Conservation (phyloP, 2,113 vertebrate species). For the Pithys albifrons region DNA sequence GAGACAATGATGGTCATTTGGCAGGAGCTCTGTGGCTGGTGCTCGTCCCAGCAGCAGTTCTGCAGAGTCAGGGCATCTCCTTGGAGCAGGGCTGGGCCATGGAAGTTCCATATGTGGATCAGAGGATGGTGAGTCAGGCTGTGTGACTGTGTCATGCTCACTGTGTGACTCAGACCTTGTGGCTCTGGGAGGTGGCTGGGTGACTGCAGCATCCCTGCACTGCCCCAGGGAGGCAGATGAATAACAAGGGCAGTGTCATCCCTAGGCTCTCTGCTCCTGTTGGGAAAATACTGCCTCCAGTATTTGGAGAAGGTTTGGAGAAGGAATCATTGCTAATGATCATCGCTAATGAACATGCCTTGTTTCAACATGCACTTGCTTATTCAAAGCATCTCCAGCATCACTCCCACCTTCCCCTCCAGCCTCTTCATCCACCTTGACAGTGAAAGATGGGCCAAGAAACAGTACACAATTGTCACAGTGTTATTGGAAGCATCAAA, state of each 20-base stretch:
- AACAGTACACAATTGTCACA: background rate
- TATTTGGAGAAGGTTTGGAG: background rate
- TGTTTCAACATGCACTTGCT: background rate
- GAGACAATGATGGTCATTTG: accelerated
- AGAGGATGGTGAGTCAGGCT: background rate
- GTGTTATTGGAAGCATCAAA: background rate
- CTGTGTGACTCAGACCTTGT: background rate
- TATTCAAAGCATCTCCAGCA: background rate
- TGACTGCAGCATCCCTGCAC: background rate
- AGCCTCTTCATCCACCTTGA: background rate
- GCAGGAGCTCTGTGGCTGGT: background rate
- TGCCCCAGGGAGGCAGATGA: background rate
- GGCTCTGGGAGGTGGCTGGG: background rate
- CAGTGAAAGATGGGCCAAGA: background rate
- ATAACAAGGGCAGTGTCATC: background rate
- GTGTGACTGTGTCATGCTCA: background rate
- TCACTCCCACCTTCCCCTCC: background rate
- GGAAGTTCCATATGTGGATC: background rate
- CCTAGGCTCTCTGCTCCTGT: background rate
- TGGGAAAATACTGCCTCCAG: background rate
- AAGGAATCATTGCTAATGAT: background rate
- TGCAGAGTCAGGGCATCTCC: background rate
- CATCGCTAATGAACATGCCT: background rate
- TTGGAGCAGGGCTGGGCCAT: background rate
- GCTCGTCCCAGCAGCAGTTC: background rate